Evolutionary conservation across 2,797 vertebrate species (phyloP).

Genomic region (Neosilurus hyrtlii): DNA sequence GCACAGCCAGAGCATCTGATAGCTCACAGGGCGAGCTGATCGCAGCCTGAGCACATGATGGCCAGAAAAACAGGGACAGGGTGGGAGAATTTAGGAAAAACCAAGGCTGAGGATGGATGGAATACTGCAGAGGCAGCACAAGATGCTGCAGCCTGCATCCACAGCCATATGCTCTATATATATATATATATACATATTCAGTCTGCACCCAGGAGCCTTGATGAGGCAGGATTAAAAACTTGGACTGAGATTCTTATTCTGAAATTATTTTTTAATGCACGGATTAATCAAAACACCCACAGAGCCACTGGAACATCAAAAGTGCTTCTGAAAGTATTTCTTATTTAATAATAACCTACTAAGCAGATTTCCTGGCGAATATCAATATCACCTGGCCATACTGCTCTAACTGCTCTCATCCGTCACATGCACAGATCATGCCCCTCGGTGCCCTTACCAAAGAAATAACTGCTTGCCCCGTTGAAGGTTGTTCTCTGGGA

Average conservation of each 20-base stretch:
- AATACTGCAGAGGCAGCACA: not conserved
- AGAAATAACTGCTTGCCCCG: not conserved
- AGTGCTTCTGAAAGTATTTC: not conserved
- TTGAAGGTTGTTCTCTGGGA: not conserved
- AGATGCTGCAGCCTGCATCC: conserved; percentile 6
- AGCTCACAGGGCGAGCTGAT: not conserved
- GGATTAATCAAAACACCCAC: conserved; percentile 12
- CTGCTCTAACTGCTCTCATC: not conserved
- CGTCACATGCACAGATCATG: not conserved
- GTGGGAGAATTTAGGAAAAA: not conserved
- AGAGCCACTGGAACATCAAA: no score
- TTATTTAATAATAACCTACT: not conserved
- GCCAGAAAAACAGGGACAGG: no score
- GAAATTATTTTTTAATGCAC: not conserved
- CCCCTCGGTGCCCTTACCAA: not conserved
- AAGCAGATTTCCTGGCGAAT: not conserved
- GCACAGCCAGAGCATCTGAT: not conserved
- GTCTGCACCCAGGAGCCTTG: not conserved
- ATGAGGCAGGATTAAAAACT: not conserved
- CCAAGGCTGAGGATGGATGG: not conserved
- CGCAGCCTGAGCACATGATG: no score
- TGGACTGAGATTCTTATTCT: not conserved
- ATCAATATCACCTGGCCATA: not conserved
- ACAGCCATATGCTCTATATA: not conserved
- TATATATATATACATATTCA: not conserved